Base-by-base conservation (phyloP, 2,113 vertebrate genomes). In the Scomber japonicus region DNA sequence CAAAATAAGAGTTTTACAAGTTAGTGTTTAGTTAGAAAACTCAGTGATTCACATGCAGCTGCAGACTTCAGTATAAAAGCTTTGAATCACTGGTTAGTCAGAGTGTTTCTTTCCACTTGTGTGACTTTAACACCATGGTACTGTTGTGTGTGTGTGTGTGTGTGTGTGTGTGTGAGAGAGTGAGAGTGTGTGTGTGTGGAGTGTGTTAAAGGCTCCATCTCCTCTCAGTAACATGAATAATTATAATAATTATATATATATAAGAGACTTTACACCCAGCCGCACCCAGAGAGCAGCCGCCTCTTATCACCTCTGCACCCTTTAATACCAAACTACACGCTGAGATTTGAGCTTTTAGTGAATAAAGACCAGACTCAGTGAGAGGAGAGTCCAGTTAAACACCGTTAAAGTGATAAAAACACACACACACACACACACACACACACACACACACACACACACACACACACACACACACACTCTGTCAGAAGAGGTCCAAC, bases 31-130 rank as follows among this genome's bases (percentile, higher is more conserved):
- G 35, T 40, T 40, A 40, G 1, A 9, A 40, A 9, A 40, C 35
- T 40, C 35, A 24, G 24, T 24, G 24, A 24, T 24, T 24, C 24
- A 24, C 24, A 24, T 35, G 55, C 54, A 5, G 66, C 35, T 53
- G n/a, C 21, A 0, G 2, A 1, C 49, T 75, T 79, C 78, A 75
- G 60, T 72, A 60, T 84, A 76, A 88, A 82, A 82, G 66, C 35
- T 24, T 46, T 6, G 0, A 49, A 15, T 56, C 0, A 40, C 17
- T 11, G 35, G 4, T 11, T 3, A 40, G 35, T 40, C 35, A 9
- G 9, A 9, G 35, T 9, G 7, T 0, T 40, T 40, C 8, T 9
- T 19, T 19, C 10, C 50, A 40, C 7, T 9, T 40, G 35, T 21
- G 27, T 7, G 35, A 40, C 35, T 40, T 7, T 40, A 40, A 40